Conservation (phyloP, 2,797 vertebrate species). For the Fistularia commersonii region DNA sequence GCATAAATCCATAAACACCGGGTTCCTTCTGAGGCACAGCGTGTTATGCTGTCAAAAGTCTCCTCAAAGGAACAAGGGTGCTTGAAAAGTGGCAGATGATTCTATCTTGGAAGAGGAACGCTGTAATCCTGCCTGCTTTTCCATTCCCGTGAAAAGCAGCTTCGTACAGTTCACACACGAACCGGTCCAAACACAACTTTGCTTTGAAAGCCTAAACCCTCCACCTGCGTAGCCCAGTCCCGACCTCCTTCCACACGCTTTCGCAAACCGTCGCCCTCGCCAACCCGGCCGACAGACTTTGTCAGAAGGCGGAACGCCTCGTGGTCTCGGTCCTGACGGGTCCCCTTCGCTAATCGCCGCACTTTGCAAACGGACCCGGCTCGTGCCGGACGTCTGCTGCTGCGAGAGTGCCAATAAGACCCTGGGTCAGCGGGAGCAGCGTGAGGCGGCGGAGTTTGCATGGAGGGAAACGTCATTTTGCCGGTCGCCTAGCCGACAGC, state of each 20-base stretch:
- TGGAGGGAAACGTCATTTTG: no score
- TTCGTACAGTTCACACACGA: conserved; percentile 22
- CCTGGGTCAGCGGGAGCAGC: background rate
- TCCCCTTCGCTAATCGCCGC: conserved; percentile 28
- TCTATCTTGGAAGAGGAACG: conserved; percentile 35
- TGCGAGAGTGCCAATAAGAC: conserved; percentile 7
- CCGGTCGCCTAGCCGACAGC: no score
- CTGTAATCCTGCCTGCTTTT: conserved; percentile 22
- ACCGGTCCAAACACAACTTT: conserved; percentile 46
- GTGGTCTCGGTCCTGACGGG: conserved; percentile 1
- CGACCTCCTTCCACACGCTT: conserved; percentile 16
- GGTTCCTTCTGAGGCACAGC: conserved; percentile 36
- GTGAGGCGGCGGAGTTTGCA: no score
- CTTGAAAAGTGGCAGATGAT: conserved; percentile 21
- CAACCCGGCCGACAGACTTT: conserved; percentile 9
- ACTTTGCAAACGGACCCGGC: conserved; percentile 24
- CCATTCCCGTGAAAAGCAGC: conserved; percentile 35
- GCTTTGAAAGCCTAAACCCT: conserved; percentile 33
- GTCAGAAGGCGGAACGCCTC: background rate
- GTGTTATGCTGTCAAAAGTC: conserved; percentile 11
- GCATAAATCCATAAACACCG: conserved; percentile 49
- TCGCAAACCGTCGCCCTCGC: conserved; percentile 14
- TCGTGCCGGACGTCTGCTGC: conserved; percentile 9
- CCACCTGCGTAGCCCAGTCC: conserved; percentile 32
- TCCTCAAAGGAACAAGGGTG: conserved; percentile 15